A percentile compares a stretch with the other conserved stretches of the same genome.
phyloP scores from a whole-genome alignment of 2,888 invertebrate species.

The Mythimna ferrago region DNA sequence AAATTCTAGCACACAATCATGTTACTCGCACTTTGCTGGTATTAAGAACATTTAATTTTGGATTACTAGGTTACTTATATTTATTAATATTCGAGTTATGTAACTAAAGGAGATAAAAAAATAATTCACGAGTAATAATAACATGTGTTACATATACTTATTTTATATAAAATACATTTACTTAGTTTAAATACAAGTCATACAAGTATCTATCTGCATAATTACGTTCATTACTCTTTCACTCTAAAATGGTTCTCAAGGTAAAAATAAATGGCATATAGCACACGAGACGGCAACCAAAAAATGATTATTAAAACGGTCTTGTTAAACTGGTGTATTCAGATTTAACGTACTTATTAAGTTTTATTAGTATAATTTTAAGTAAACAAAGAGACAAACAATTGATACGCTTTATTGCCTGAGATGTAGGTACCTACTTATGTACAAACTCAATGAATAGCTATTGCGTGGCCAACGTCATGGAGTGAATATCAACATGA shows the following conservation, averaged over 20 bases:
- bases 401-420: not conserved
- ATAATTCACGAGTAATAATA: not conserved
- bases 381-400: not conserved
- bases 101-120: not conserved
- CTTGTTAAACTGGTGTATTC: not conserved
- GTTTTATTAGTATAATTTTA: not conserved
- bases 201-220: no score
- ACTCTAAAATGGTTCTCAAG: no score
- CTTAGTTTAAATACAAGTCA: not conserved
- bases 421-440: not conserved
- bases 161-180: not conserved
- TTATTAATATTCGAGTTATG: not conserved
- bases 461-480: conserved; percentile 33
- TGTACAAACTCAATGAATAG: conserved; percentile 21
- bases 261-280: not conserved
- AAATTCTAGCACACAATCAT: conserved; percentile 14
- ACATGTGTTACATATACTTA: not conserved
- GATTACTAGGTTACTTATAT: conserved; percentile 5
- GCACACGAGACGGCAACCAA: not conserved
- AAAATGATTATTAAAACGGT: not conserved
- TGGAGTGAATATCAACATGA: conserved; percentile 36
- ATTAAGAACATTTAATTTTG: conserved; percentile 19
- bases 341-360: not conserved
- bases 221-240: no score
- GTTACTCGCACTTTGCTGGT: conserved; percentile 21